Evolutionary conservation across 2,113 vertebrate species (phyloP), one percentile per base, ranked within the genome.

Genomic region (Turdus rufiventris): DNA sequence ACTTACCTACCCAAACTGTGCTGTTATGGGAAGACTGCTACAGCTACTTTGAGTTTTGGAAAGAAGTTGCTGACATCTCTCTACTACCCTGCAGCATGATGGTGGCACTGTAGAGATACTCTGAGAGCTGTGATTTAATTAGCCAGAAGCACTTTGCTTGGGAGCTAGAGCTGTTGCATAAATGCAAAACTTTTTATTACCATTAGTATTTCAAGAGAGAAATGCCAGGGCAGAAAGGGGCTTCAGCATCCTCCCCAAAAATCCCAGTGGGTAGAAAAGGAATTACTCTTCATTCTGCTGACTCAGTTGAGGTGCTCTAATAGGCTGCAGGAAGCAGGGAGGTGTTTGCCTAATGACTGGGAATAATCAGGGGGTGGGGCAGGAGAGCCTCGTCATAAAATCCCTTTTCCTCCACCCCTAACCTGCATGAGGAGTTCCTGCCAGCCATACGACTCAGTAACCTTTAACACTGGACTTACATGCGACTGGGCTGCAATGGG

Each of bases 401-500:
- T 93, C 68, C 48, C 48, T 94, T 75, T 89, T 94, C 53, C 71
- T 95, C 87, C 89, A 51, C 92, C 78, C 75, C 87, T 82, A 56
- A 89, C 31, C 80, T 95, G 86, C 86, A 87, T 65, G 93, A 91
- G 89, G 78, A 93, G 87, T 5, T 88, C 62, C 91, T 93, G 66
- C 36, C 73, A 58, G 89, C 51, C 5, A 0, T 51, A 45, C 25
- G 0, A 33, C 74, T 72, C 1, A 0, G 54, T 33, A 13, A n/a
- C 38, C 56, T 65, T 87, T 63, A 63, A 68, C 57, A 24, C 14
- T 88, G 87, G 93, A 91, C 36, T 95, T 95, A 57, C 0, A 97
- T 96, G 96, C 88, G 79, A 75, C 91, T 18, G 65, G 45, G 9
- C 90, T 88, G 85, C 68, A 58, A 97, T 97, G 97, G 97, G 96